A percentile compares a stretch with the other conserved stretches of the same genome.
phyloP scores from a whole-genome alignment of 2,113 vertebrate species.

The Ellobius talpinus region DNA sequence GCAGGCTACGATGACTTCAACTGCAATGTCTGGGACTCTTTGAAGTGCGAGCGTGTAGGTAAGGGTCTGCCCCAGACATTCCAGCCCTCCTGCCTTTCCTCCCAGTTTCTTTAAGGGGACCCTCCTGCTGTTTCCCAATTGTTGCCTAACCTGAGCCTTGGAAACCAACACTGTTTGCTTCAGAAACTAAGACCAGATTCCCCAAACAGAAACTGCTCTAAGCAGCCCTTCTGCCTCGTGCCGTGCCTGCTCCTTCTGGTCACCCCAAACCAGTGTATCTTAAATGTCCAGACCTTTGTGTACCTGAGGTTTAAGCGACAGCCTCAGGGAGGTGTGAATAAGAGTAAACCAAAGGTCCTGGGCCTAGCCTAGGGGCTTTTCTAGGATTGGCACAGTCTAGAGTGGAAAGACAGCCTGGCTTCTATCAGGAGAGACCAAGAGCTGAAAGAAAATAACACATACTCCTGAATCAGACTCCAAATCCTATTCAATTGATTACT shows the following conservation, averaged over 20 bases:
- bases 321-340: neutral
- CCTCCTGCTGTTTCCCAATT: neutral
- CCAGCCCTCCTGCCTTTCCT: neutral
- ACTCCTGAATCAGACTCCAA: neutral
- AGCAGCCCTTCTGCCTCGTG: neutral
- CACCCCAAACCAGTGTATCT: neutral
- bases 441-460: neutral
- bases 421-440: neutral
- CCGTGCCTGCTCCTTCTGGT: neutral
- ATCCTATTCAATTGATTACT: neutral
- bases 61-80: slow-evolving; percentile 66
- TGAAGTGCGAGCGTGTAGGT: slow-evolving; percentile 93
- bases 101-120: neutral
- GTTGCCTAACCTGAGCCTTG: neutral
- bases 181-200: neutral
- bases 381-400: neutral
- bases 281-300: neutral
- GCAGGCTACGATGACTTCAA: slow-evolving; percentile 98
- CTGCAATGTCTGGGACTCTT: slow-evolving; percentile 97
- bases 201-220: neutral
- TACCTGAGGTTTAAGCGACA: neutral
- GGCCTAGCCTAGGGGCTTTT: neutral
- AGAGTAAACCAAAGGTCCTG: neutral
- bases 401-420: neutral
- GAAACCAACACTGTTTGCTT: neutral